These are phyloP conservation scores for Falco rusticolus DNA, from an alignment of 2,797 vertebrate genomes.

Conservation along the genomic window DNA sequence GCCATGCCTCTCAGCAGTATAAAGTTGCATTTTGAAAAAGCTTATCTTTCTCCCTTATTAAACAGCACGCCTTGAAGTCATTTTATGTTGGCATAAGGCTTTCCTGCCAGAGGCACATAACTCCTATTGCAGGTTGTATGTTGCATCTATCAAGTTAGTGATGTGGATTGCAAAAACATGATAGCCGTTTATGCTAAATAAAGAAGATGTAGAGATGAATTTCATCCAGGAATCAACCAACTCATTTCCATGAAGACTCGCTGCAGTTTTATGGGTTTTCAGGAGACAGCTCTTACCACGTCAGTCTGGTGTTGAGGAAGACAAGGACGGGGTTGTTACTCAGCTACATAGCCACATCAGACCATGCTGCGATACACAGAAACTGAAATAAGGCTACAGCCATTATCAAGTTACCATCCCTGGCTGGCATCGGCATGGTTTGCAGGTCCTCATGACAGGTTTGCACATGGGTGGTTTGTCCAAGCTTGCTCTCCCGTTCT, in stretches of 20 bases:
- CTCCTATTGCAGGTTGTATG: not conserved
- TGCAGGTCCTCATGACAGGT: not conserved
- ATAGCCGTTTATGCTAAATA: not conserved
- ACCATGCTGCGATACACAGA: not conserved
- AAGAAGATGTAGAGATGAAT: not conserved
- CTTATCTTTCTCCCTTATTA: not conserved
- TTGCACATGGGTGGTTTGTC: not conserved
- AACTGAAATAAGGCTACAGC: not conserved
- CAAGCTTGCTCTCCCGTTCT: not conserved
- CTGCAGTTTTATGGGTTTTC: not conserved
- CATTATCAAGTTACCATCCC: not conserved
- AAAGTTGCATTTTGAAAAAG: not conserved
- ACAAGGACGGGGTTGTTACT: not conserved
- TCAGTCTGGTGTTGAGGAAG: not conserved
- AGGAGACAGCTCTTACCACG: not conserved
- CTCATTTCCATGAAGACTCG: not conserved
- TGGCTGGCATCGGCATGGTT: not conserved
- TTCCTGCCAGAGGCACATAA: not conserved
- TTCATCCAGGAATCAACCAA: not conserved
- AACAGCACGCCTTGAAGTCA: not conserved
- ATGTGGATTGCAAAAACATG: accelerated
- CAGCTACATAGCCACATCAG: not conserved
- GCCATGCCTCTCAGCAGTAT: not conserved
- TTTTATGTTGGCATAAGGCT: not conserved
- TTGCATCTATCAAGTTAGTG: not conserved